phyloP scores from a whole-genome alignment of 2,113 vertebrate genomes.

The Melanostigma gelatinosum region DNA sequence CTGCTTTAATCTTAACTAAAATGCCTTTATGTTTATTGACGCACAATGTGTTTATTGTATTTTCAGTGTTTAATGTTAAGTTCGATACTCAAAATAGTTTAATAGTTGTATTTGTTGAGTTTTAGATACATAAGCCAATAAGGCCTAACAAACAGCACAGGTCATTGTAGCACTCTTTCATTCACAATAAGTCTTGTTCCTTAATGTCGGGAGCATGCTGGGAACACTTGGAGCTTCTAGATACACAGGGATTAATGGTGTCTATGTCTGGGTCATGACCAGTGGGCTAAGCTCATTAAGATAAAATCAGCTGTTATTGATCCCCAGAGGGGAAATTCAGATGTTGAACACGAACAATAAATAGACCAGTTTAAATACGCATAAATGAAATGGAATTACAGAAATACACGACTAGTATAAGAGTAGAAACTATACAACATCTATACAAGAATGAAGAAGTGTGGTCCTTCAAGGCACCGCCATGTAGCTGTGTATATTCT shows the following conservation, averaged over 20 bases:
- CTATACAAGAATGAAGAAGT: background rate
- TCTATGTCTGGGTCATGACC: constrained; percentile 23
- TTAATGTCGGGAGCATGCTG: background rate
- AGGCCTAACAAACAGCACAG: background rate
- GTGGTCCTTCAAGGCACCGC: background rate
- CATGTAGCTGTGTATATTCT: background rate
- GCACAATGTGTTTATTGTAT: background rate
- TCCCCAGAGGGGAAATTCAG: background rate
- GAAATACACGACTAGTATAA: background rate
- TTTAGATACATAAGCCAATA: background rate
- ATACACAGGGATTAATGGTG: background rate
- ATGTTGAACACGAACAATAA: background rate
- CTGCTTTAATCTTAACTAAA: background rate
- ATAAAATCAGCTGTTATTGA: background rate
- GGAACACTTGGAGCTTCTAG: background rate
- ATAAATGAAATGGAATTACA: background rate
- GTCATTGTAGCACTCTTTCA: background rate
- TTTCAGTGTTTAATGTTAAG: background rate
- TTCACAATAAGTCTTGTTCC: background rate
- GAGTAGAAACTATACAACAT: background rate
- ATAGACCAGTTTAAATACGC: background rate
- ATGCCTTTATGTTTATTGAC: background rate
- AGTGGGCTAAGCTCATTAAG: constrained; percentile 7
- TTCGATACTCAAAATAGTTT: background rate
- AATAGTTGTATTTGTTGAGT: background rate